phyloP scores from a whole-genome alignment of 2,113 vertebrate species.

The Poicephalus gulielmi region DNA sequence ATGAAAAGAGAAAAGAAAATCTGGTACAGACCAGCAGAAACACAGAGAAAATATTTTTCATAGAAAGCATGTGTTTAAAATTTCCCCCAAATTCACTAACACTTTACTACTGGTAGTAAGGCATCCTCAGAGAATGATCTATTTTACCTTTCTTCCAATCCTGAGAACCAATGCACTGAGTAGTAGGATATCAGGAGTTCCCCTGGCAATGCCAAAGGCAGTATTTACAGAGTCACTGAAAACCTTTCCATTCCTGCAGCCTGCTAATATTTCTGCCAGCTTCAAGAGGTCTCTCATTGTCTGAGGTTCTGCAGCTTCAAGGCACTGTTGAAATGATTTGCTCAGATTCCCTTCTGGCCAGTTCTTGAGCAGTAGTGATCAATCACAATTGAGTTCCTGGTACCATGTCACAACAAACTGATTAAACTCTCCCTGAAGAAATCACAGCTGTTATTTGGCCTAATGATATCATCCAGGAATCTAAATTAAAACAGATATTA shows the following conservation, averaged over 20 bases:
- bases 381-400: conserved; percentile 74
- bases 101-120: background rate
- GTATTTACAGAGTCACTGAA: background rate
- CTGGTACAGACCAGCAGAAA: background rate
- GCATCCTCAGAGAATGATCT: background rate
- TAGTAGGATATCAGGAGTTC: background rate
- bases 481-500: conserved; percentile 59
- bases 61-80: background rate
- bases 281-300: conserved; percentile 33
- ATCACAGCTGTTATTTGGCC: conserved; percentile 70
- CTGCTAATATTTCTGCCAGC: background rate
- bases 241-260: background rate
- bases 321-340: conserved; percentile 54
- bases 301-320: conserved; percentile 38
- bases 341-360: conserved; percentile 60
- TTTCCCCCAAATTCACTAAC: background rate
- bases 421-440: conserved; percentile 75
- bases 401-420: conserved; percentile 69
- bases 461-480: conserved; percentile 63
- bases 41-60: background rate
- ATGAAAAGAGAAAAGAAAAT: background rate
- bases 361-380: conserved; percentile 67
- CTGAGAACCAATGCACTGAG: background rate
- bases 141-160: background rate
- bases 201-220: background rate